phyloP scores from a whole-genome alignment of 2,888 invertebrate genomes.

The Diaperis boleti region DNA sequence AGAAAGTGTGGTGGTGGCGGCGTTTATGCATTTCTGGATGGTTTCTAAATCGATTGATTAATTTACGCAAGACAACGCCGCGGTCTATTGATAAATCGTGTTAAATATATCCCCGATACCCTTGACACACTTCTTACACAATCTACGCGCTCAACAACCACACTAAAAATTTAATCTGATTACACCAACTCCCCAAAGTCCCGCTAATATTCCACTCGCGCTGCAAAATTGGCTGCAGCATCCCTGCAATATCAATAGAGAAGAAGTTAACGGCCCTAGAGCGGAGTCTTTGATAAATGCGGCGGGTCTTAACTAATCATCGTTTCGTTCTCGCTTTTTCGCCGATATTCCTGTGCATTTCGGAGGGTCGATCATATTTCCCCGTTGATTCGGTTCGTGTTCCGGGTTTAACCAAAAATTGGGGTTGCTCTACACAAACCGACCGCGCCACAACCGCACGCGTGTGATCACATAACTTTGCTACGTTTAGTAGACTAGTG shows the following conservation, averaged over 20 bases:
- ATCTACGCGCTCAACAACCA: too few relatives aligned
- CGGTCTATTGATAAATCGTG: too few relatives aligned
- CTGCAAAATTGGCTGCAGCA: neutral
- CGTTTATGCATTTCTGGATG: neutral
- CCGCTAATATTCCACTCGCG: neutral
- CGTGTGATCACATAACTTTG: conserved; percentile 36
- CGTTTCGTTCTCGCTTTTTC: conserved; percentile 11
- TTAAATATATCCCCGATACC: too few relatives aligned
- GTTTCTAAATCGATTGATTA: too few relatives aligned
- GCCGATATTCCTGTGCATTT: conserved; percentile 1
- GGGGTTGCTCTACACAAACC: conserved; percentile 24
- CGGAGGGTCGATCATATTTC: neutral
- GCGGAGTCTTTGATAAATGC: conserved; percentile 17
- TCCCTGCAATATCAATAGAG: neutral
- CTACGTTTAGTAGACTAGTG: conserved; percentile 25
- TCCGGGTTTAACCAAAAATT: neutral
- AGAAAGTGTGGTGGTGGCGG: neutral
- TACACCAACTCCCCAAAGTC: neutral
- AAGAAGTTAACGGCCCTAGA: neutral
- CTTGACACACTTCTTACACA: too few relatives aligned
- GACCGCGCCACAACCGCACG: conserved; percentile 27
- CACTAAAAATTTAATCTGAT: too few relatives aligned
- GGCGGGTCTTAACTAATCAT: conserved; percentile 20
- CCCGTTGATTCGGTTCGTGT: neutral
- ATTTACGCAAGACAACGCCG: too few relatives aligned